These are phyloP conservation scores for Daboia siamensis DNA, from an alignment of 2,113 vertebrate species.

Conservation along the genomic window DNA sequence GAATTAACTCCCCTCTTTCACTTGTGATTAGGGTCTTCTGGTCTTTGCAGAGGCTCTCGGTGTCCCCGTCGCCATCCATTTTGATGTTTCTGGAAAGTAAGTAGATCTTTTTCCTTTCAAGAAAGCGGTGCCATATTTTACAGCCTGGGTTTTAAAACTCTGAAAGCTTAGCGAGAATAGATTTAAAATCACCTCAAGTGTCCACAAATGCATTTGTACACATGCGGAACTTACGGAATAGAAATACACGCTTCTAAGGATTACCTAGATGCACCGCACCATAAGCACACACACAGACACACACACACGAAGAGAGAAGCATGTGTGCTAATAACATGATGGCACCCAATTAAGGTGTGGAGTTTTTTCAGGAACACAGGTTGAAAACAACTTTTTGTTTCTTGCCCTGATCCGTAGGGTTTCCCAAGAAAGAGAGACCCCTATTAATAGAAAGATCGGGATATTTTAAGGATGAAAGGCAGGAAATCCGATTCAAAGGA, in stretches of 20 bases:
- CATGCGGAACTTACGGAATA: background rate
- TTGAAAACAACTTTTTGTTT: background rate
- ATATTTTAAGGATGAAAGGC: background rate
- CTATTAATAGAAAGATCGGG: background rate
- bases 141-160: rapidly evolving
- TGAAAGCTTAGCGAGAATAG: background rate
- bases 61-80: constrained; percentile 77
- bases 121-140: background rate
- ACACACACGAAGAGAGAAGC: no score
- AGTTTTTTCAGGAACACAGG: background rate
- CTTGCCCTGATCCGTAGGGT: background rate
- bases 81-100: constrained; percentile 81
- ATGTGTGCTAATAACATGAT: background rate
- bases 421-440: background rate
- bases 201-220: background rate
- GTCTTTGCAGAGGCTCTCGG: constrained; percentile 79
- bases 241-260: background rate
- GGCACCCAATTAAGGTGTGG: background rate
- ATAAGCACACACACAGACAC: no score
- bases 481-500: background rate
- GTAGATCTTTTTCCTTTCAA: constrained; percentile 32
- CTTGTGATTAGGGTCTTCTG: constrained; percentile 78
- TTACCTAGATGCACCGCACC: background rate
- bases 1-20: background rate
- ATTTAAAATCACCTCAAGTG: rapidly evolving